Conservation (phyloP, 2,888 invertebrate genomes). For the Drosophila mercatorum region DNA sequence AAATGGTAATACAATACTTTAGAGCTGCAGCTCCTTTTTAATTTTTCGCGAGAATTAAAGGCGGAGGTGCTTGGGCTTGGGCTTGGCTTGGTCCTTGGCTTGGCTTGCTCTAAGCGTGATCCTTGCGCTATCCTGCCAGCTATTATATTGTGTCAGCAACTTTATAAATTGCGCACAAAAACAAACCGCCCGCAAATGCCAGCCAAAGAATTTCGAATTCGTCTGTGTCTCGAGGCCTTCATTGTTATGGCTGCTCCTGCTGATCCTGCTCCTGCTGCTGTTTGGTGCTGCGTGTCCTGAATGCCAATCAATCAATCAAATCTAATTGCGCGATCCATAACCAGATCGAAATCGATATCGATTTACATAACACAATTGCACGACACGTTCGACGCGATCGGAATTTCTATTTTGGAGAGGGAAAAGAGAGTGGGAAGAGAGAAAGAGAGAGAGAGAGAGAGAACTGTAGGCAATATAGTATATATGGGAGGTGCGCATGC, state of each 20-base stretch:
- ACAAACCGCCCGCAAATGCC: constrained; percentile 81
- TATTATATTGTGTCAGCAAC: constrained; percentile 81
- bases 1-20: constrained; percentile 66
- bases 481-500: neutral
- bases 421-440: neutral
- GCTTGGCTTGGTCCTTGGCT: neutral
- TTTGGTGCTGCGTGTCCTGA: constrained; percentile 63
- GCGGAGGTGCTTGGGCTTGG: constrained; percentile 67
- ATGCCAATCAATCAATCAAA: constrained; percentile 76
- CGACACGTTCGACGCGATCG: constrained; percentile 61
- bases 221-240: constrained; percentile 5
- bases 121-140: constrained; percentile 46
- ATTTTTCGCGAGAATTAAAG: constrained; percentile 78
- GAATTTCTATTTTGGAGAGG: constrained; percentile 23
- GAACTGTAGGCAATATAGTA: neutral
- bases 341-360: constrained; percentile 76
- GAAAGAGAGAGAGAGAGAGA: too few relatives aligned
- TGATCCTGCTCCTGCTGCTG: constrained; percentile 28
- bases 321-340: constrained; percentile 59
- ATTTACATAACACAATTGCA: constrained; percentile 73
- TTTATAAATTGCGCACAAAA: constrained; percentile 82
- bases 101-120: constrained; percentile 33
- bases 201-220: constrained; percentile 8
- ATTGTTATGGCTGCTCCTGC: constrained; percentile 21
- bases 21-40: constrained; percentile 66